Evolutionary conservation across 2,797 vertebrate species (phyloP).

Genomic region (Sebastes melanostomus): DNA sequence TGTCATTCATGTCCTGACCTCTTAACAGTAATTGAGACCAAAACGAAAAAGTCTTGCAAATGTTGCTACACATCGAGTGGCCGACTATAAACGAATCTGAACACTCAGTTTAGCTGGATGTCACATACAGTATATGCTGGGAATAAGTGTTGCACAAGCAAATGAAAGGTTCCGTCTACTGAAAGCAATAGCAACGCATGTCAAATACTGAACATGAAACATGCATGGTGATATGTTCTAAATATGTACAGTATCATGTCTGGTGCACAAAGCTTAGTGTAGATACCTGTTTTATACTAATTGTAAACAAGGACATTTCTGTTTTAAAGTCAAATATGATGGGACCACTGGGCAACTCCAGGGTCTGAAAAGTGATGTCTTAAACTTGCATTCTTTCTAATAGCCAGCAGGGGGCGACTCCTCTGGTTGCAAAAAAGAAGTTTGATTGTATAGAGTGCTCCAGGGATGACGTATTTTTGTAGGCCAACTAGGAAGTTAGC

Average conservation of each 20-base stretch:
- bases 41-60: background rate
- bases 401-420: too few relatives aligned
- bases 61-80: slow-evolving; percentile 3
- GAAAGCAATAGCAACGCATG: background rate
- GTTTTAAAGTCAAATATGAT: background rate
- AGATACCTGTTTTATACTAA: background rate
- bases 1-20: slow-evolving; percentile 18
- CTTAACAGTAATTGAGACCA: slow-evolving; percentile 8
- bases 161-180: background rate
- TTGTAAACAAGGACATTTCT: background rate
- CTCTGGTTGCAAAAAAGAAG: too few relatives aligned
- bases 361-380: too few relatives aligned
- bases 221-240: background rate
- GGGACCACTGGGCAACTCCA: too few relatives aligned
- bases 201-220: background rate
- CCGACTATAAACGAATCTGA: background rate
- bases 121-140: background rate
- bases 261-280: background rate
- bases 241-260: background rate
- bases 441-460: too few relatives aligned
- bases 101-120: background rate
- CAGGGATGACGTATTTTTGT: too few relatives aligned
- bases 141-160: background rate
- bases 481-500: too few relatives aligned
- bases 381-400: too few relatives aligned